Conservation (phyloP, 1,140 invertebrate species). For the Halesus radiatus region DNA sequence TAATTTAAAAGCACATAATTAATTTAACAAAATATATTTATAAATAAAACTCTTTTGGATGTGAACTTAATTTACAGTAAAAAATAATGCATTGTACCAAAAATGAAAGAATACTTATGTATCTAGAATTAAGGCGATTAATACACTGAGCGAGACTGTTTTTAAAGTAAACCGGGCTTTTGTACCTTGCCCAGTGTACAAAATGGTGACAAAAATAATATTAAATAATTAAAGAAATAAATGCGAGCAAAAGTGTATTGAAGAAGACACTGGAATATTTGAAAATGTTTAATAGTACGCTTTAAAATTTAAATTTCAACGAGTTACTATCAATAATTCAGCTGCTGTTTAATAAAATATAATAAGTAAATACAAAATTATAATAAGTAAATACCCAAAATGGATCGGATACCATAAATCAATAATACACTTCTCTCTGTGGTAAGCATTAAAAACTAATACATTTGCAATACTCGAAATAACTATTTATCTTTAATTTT, state of each 20-base stretch:
- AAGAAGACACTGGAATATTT: not conserved
- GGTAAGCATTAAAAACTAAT: too few relatives aligned
- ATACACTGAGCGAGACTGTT: constrained; percentile 1
- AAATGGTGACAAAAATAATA: not conserved
- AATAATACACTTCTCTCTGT: not conserved
- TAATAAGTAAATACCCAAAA: not conserved
- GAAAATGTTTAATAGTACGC: not conserved
- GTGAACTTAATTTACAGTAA: constrained; percentile 33
- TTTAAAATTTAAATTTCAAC: too few relatives aligned
- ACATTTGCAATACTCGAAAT: too few relatives aligned
- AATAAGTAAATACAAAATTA: not conserved
- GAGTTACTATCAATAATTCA: not conserved
- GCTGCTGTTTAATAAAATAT: constrained; percentile 6
- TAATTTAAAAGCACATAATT: constrained; percentile 13
- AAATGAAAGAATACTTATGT: constrained; percentile 31
- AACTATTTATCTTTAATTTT: too few relatives aligned
- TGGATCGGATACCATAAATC: not conserved
- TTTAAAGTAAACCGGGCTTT: not conserved
- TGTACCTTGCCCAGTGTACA: not conserved
- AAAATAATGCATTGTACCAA: constrained; percentile 31
- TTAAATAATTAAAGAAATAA: constrained; percentile 16
- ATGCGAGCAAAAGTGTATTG: constrained; percentile 9
- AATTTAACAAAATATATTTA: constrained; percentile 18
- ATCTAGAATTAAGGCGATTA: constrained; percentile 28
- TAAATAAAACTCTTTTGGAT: constrained; percentile 22